Conservation (phyloP, 2,888 invertebrate genomes). For the Cheilosia variabilis region DNA sequence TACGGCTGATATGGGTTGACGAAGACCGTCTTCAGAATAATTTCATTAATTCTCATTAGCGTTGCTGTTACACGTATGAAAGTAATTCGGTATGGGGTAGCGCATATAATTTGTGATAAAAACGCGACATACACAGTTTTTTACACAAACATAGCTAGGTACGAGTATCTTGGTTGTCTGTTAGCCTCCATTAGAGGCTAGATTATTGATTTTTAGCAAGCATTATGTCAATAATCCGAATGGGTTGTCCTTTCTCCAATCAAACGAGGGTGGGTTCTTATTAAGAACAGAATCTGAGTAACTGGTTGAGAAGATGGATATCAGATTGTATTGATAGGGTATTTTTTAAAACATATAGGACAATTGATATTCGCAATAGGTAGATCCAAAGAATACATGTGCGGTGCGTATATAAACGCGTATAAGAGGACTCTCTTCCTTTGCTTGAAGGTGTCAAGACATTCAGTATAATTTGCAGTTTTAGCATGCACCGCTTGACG, state of each 20-base stretch:
- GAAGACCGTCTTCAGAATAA: slow-evolving; percentile 44
- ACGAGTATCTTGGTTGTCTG: slow-evolving; percentile 7
- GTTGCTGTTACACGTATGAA: slow-evolving; percentile 36
- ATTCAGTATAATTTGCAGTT: no score
- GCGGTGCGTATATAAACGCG: no score
- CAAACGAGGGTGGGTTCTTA: neutral
- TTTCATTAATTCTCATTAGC: slow-evolving; percentile 48
- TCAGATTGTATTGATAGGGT: neutral
- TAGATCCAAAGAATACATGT: no score
- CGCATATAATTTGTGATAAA: slow-evolving; percentile 11
- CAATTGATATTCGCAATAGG: no score
- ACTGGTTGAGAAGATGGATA: no score
- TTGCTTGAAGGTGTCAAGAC: no score
- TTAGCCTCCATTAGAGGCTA: neutral
- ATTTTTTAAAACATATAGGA: no score
- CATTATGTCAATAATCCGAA: slow-evolving; percentile 17
- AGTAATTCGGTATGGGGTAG: slow-evolving; percentile 29
- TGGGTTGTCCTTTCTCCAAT: slow-evolving; percentile 16
- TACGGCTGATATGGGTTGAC: slow-evolving; percentile 58
- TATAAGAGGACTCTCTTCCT: no score
- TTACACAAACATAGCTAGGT: slow-evolving; percentile 17
- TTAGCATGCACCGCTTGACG: no score
- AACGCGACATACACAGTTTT: slow-evolving; percentile 2
- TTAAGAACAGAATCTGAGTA: neutral
- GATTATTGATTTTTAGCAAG: slow-evolving; percentile 39